These are phyloP conservation scores for Illadopsis cleaveri DNA, from an alignment of 2,113 vertebrate genomes.

Conservation along the genomic window DNA sequence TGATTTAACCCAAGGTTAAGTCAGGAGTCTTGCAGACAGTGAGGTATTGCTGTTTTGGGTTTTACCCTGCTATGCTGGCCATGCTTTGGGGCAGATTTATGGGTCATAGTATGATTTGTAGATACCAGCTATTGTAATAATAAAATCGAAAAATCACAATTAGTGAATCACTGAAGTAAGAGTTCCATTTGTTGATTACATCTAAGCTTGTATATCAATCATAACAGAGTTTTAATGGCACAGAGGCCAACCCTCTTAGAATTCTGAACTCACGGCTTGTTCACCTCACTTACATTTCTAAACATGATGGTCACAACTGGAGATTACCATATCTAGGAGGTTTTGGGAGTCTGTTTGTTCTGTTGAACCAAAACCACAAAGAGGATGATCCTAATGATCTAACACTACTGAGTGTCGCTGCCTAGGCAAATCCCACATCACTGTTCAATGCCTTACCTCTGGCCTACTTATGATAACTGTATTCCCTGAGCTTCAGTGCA, in stretches of 20 bases:
- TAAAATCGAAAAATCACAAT: not conserved
- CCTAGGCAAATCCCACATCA: not conserved
- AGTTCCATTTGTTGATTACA: not conserved
- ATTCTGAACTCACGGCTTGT: not conserved
- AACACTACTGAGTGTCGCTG: rapidly evolving
- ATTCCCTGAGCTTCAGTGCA: not conserved
- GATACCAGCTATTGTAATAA: not conserved
- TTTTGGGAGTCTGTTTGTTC: not conserved
- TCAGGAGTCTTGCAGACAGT: not conserved
- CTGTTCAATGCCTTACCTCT: not conserved
- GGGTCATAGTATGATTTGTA: not conserved
- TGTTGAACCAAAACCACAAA: not conserved
- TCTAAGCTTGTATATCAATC: not conserved
- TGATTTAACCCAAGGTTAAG: not conserved
- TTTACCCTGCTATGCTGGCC: not conserved
- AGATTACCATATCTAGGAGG: not conserved
- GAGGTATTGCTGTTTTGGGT: not conserved
- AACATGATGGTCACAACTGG: not conserved
- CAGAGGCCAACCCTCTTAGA: not conserved
- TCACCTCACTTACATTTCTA: not conserved
- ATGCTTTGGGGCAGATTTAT: not conserved
- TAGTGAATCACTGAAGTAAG: not conserved
- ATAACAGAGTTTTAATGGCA: not conserved
- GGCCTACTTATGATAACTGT: rapidly evolving
- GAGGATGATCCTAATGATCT: not conserved